Base-by-base conservation (phyloP, 37 sponge, comb jelly and placozoan species). In the Mnemiopsis leidyi region DNA sequence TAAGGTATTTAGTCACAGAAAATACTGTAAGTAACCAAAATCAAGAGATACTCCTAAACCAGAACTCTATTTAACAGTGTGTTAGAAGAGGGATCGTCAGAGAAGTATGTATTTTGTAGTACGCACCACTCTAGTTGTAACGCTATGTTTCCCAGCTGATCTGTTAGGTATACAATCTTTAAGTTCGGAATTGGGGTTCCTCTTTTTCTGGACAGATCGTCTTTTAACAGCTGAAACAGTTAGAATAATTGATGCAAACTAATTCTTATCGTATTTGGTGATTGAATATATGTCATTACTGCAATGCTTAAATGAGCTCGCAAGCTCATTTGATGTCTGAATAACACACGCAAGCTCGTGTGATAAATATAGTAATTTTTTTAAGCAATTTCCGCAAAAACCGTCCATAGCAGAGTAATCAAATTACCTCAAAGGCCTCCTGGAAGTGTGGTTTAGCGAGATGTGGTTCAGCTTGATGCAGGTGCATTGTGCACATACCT, bases 71-170 rank as follows among this genome's bases (percentile, higher is more conserved):
- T n/a, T n/a, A n/a, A n/a, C n/a, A n/a, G n/a, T n/a, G n/a, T n/a
- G n/a, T n/a, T n/a, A n/a, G n/a, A n/a, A n/a, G n/a, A n/a, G n/a
- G n/a, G n/a, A n/a, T n/a, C n/a, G n/a, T n/a, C n/a, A n/a, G n/a
- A n/a, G n/a, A n/a, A n/a, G n/a, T n/a, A n/a, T n/a, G n/a, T n/a
- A n/a, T n/a, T n/a, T n/a, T n/a, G n/a, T n/a, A 48, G 61, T 61
- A 85, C 61, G 36, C 7, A 85, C 48, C 90, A 40, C n/a, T 85
- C 90, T 39, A 85, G 35, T 3, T 38, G 40, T 1, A 85, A 61
- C 18, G 90, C 90, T 39, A 85, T 85, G 90, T 85, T 85, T 1
- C 90, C 90, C 90, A 85, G 61, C 29, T 85, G 90, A 40, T 85
- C 90, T 28, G 36, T 85, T 0, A 85, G 90, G 30, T 33, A 85